Evolutionary conservation across 2,888 invertebrate genomes (phyloP).

Genomic region (Sarcophaga caerulescens): DNA sequence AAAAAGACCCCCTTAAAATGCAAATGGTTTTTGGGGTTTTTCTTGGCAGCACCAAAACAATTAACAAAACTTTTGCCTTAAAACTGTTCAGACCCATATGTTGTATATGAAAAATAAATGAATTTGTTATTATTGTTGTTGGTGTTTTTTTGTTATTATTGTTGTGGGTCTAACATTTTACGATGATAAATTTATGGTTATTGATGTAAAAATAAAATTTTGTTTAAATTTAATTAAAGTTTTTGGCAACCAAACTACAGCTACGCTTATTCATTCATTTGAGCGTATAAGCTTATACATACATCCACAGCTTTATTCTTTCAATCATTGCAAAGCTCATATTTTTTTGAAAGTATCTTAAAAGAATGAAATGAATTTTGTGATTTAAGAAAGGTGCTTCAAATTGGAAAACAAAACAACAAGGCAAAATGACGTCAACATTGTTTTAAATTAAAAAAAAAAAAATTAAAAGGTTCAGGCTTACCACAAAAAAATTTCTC

Average conservation of each 20-base stretch:
- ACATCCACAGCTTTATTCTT: not conserved
- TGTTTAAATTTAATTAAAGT: slow-evolving; percentile 56
- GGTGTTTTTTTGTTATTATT: slow-evolving; percentile 7
- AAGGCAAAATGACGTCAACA: no score
- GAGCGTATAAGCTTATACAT: not conserved
- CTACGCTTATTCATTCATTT: slow-evolving; percentile 3
- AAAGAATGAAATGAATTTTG: not conserved
- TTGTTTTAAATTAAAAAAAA: no score
- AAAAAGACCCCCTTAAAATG: slow-evolving; percentile 35
- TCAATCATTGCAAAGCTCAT: not conserved
- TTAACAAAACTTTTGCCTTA: slow-evolving; percentile 14
- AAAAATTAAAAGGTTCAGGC: no score
- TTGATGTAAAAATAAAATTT: slow-evolving; percentile 44
- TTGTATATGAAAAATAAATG: slow-evolving; percentile 8
- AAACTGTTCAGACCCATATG: not conserved
- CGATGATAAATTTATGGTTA: slow-evolving; percentile 59
- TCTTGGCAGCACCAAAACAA: not conserved
- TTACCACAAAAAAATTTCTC: no score
- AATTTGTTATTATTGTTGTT: not conserved
- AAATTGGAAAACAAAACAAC: not conserved
- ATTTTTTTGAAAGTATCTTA: not conserved
- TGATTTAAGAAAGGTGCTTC: no score
- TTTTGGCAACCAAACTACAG: slow-evolving; percentile 17
- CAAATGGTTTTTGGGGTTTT: slow-evolving; percentile 14
- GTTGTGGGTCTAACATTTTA: slow-evolving; percentile 32